Evolutionary conservation across 1,140 invertebrate genomes (phyloP).

Genomic region (Acromyrmex charruanus): DNA sequence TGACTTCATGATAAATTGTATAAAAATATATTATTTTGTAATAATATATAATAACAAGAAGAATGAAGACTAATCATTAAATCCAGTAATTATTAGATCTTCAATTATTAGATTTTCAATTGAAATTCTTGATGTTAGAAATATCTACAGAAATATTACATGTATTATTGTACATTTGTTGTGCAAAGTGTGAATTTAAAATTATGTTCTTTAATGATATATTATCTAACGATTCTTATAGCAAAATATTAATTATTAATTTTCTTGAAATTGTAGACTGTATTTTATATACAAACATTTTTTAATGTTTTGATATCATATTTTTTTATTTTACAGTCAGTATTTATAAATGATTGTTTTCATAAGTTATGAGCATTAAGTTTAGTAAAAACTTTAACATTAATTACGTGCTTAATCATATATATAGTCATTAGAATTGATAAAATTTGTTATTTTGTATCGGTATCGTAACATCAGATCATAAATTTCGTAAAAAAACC

Average conservation of each 20-base stretch:
- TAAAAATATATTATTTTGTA: conserved; percentile 23
- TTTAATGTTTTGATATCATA: not conserved
- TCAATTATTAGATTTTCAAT: not conserved
- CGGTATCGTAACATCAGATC: not conserved
- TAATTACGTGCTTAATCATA: not conserved
- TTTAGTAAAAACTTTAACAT: not conserved
- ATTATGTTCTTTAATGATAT: not conserved
- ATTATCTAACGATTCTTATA: not conserved
- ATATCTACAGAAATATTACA: not conserved
- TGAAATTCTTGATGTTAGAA: not conserved
- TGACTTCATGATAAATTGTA: not conserved
- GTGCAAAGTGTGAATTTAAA: not conserved
- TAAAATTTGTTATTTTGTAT: not conserved
- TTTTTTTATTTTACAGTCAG: not conserved
- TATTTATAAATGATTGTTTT: not conserved
- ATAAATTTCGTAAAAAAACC: not conserved
- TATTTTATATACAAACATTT: not conserved
- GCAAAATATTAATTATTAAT: not conserved
- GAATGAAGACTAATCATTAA: not conserved
- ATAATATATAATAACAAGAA: not conserved
- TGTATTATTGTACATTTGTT: not conserved
- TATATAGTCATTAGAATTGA: not conserved
- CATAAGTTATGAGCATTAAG: not conserved
- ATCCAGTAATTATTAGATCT: not conserved
- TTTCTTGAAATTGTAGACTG: not conserved